Percentiles rank a stretch among this genome's conserved stretches.
Conservation (phyloP, 2,113 vertebrate genomes). For the Choloepus hoffmanni region DNA sequence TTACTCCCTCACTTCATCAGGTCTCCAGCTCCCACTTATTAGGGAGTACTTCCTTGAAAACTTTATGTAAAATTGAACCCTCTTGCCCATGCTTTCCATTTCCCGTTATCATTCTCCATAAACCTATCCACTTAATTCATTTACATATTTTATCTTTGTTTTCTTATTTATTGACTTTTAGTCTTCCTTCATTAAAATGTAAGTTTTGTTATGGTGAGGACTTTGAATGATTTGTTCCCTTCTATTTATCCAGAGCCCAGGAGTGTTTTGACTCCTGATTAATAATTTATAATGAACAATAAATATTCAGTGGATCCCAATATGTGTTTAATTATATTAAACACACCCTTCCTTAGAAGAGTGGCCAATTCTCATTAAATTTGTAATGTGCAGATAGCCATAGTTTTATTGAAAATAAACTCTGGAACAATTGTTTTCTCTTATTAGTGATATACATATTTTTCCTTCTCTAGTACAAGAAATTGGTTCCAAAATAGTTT, state of each 20-base stretch:
- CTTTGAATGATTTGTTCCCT: background rate
- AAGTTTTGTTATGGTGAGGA: background rate
- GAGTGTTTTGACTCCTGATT: background rate
- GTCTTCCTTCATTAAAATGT: background rate
- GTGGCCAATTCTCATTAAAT: background rate
- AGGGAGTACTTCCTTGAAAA: background rate
- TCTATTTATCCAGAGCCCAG: background rate
- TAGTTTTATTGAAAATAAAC: background rate
- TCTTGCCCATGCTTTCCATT: background rate
- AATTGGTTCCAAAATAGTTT: background rate
- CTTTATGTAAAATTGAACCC: background rate
- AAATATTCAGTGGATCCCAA: background rate
- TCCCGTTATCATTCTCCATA: background rate
- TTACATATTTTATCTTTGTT: slow-evolving; percentile 6
- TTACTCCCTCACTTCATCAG: background rate
- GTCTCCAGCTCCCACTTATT: background rate
- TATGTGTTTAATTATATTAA: background rate
- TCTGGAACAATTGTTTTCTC: background rate
- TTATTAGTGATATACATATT: background rate
- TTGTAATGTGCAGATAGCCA: background rate
- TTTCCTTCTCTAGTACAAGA: background rate
- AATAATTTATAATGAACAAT: slow-evolving; percentile 28
- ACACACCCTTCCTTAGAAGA: background rate
- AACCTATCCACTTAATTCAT: background rate
- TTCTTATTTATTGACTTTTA: background rate